These are phyloP conservation scores for Benitochromis conjunctus DNA, from an alignment of 2,113 vertebrate genomes.

Conservation along the genomic window DNA sequence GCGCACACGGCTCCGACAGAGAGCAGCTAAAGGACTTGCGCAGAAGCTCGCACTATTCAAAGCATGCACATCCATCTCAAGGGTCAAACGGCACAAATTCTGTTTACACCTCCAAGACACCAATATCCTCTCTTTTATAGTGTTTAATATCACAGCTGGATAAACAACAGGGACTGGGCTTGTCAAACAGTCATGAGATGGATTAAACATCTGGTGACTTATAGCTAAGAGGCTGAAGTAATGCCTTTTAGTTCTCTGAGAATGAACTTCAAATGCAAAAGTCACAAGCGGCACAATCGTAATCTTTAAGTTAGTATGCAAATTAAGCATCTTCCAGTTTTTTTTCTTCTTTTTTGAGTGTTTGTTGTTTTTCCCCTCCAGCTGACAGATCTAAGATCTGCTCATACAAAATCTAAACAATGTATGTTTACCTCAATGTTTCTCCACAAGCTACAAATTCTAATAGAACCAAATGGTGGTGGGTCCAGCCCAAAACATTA, in stretches of 20 bases:
- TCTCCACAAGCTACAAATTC: background rate
- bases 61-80: slow-evolving; percentile 39
- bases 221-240: background rate
- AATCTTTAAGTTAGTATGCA: background rate
- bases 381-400: background rate
- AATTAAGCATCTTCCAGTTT: background rate
- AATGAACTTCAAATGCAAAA: background rate
- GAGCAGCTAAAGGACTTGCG: slow-evolving; percentile 42
- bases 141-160: slow-evolving; percentile 11
- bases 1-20: slow-evolving; percentile 50
- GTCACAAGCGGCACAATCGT: background rate
- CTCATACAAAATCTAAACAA: background rate
- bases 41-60: slow-evolving; percentile 48
- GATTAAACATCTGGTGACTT: slow-evolving; percentile 41
- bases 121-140: slow-evolving; percentile 11
- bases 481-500: background rate
- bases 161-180: slow-evolving; percentile 13
- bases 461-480: background rate
- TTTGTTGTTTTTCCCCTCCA: background rate
- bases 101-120: slow-evolving; percentile 47
- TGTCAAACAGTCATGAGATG: slow-evolving; percentile 17
- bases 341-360: background rate
- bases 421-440: background rate
- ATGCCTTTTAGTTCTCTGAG: background rate
- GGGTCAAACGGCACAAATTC: slow-evolving; percentile 55